Percentiles rank a stretch among this genome's conserved stretches.
phyloP scores from a whole-genome alignment of 2,797 vertebrate genomes.

The Threskiornis aethiopicus region DNA sequence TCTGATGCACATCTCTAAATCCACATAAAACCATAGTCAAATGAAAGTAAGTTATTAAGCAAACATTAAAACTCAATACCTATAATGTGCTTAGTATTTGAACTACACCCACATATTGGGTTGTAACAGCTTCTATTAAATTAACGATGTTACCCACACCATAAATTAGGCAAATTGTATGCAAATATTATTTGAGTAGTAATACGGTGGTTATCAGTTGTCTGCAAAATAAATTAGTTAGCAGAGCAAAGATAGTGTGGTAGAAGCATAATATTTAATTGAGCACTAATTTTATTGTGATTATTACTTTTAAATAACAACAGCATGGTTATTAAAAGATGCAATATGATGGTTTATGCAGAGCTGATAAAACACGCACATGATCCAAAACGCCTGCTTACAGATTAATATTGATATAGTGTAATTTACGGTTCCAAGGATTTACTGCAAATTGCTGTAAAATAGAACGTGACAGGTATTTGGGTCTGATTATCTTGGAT shows the following conservation, averaged over 20 bases:
- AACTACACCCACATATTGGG: constrained; percentile 63
- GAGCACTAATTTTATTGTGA: constrained; percentile 70
- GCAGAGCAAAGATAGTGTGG: constrained; percentile 57
- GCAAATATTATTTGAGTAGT: constrained; percentile 73
- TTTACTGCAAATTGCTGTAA: constrained; percentile 63
- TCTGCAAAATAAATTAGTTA: constrained; percentile 73
- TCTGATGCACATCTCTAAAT: constrained; percentile 19
- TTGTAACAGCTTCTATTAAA: constrained; percentile 71
- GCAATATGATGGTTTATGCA: constrained; percentile 38
- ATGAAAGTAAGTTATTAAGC: constrained; percentile 50
- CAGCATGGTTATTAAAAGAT: constrained; percentile 54
- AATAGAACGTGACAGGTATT: constrained; percentile 67
- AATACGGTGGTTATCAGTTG: constrained; percentile 69
- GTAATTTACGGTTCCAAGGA: constrained; percentile 60
- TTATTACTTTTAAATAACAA: constrained; percentile 75
- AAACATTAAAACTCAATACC: constrained; percentile 51
- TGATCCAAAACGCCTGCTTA: constrained; percentile 40
- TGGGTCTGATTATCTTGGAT: constrained; percentile 62
- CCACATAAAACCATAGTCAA: constrained; percentile 17
- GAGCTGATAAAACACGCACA: constrained; percentile 58
- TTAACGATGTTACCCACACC: constrained; percentile 68
- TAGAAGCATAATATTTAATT: constrained; percentile 62
- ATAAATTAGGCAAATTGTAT: constrained; percentile 76
- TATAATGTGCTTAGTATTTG: constrained; percentile 41
- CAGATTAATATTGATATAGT: constrained; percentile 65